Evolutionary conservation across 2,888 invertebrate species (phyloP).

Genomic region (Conomelus anceps): DNA sequence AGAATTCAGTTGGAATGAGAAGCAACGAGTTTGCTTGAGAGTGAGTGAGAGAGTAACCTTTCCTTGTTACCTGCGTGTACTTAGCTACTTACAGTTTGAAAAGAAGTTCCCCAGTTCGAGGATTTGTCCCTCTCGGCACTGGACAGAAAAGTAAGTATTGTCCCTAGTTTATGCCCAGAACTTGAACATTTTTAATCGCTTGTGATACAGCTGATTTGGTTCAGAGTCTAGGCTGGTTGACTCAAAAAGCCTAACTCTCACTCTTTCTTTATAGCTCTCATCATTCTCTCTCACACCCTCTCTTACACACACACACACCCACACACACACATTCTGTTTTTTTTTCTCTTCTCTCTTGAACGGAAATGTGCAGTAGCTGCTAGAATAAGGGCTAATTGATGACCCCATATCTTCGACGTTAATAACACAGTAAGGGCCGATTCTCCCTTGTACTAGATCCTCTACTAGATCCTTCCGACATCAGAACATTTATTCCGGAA

Average conservation of each 20-base stretch:
- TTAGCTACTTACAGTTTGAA: too few species aligned
- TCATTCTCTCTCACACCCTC: not conserved
- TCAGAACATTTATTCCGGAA: not conserved
- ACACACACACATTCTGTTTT: not conserved
- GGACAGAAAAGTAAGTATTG: too few species aligned
- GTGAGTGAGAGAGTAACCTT: too few species aligned
- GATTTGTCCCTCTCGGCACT: too few species aligned
- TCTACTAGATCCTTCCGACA: not conserved
- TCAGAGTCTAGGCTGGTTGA: not conserved
- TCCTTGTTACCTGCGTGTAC: too few species aligned
- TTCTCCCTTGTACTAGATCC: not conserved
- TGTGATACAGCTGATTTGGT: not conserved
- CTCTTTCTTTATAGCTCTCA: not conserved
- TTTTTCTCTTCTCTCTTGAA: not conserved
- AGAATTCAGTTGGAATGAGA: too few species aligned
- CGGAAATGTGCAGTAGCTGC: not conserved
- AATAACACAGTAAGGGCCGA: not conserved
- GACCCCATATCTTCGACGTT: not conserved
- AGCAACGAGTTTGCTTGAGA: too few species aligned
- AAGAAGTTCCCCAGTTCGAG: too few species aligned
- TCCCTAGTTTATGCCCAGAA: not conserved
- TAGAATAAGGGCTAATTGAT: not conserved
- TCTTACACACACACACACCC: not conserved
- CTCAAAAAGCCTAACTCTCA: not conserved
- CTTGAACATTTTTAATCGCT: not conserved